Evolutionary conservation across 2,888 invertebrate species (phyloP).

Genomic region (Tenthredo livida): DNA sequence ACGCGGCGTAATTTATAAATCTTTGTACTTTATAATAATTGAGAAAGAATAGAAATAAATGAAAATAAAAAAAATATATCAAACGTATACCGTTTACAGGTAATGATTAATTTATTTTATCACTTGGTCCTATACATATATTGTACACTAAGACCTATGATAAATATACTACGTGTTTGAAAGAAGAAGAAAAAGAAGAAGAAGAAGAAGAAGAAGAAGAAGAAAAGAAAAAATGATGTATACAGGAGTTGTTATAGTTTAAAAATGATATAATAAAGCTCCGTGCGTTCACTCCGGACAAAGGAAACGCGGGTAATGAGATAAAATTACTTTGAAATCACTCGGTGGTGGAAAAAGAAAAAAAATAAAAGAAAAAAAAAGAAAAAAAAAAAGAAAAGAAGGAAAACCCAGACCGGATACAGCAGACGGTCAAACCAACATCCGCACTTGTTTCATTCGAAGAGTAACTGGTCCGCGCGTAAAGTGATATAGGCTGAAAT

Average conservation of each 20-base stretch:
- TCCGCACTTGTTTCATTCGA: constrained; percentile 24
- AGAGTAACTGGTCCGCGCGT: neutral
- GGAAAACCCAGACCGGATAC: constrained; percentile 29
- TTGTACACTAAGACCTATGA: too few relatives aligned
- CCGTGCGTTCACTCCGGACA: neutral
- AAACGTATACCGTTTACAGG: too few relatives aligned
- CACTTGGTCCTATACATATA: too few relatives aligned
- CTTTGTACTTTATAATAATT: neutral
- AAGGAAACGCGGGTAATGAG: neutral
- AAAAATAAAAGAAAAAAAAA: neutral
- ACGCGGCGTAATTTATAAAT: neutral
- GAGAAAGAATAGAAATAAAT: neutral
- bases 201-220: neutral
- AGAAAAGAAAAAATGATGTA: neutral
- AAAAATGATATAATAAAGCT: neutral
- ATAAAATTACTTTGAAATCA: neutral
- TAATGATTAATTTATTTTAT: too few relatives aligned
- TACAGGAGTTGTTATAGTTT: neutral
- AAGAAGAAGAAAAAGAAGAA: neutral
- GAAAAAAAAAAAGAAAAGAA: neutral
- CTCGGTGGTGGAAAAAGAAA: neutral
- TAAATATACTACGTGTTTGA: too few relatives aligned
- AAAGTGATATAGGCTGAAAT: neutral
- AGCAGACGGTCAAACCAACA: constrained; percentile 35
- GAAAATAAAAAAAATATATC: neutral